Evolutionary conservation across 2,888 invertebrate genomes (phyloP).

Genomic region (Euzetes globulus): DNA sequence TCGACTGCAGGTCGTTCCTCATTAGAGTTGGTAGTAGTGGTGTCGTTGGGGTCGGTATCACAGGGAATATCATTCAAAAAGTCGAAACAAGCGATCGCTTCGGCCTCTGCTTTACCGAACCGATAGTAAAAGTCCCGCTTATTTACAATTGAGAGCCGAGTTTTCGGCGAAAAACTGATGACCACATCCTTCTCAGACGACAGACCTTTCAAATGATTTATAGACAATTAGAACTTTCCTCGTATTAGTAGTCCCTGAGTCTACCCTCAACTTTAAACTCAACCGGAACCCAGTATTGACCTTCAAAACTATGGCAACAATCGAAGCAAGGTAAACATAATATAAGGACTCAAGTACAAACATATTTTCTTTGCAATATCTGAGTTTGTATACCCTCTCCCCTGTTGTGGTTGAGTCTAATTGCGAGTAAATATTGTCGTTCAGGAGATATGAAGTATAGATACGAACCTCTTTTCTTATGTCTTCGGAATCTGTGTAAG

Average conservation of each 20-base stretch:
- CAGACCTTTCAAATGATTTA: not conserved
- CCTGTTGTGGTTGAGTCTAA: too few relatives aligned
- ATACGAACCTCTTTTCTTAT: conserved; percentile 65
- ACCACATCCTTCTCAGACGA: conserved; percentile 45
- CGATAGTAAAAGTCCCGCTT: conserved; percentile 68
- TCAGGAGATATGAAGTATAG: not conserved
- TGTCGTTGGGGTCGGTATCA: conserved; percentile 5
- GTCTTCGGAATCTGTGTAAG: conserved; percentile 62
- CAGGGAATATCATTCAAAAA: conserved; percentile 58
- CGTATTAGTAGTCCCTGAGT: too few relatives aligned
- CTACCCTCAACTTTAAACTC: too few relatives aligned
- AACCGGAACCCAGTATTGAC: too few relatives aligned
- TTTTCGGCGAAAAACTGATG: conserved; percentile 46
- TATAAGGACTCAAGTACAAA: too few relatives aligned
- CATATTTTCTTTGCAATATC: too few relatives aligned
- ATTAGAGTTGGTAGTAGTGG: not conserved
- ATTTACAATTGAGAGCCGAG: conserved; percentile 64
- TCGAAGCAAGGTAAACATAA: too few relatives aligned
- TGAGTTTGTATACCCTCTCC: too few relatives aligned
- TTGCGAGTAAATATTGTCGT: too few relatives aligned
- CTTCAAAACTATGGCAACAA: too few relatives aligned
- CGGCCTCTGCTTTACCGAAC: conserved; percentile 66
- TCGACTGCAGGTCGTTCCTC: not conserved
- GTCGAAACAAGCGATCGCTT: conserved; percentile 70
- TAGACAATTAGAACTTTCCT: too few relatives aligned